Percentiles rank a stretch among this genome's conserved stretches.
phyloP scores from a whole-genome alignment of 1,140 invertebrate genomes.

The Caenorhabditis latens region DNA sequence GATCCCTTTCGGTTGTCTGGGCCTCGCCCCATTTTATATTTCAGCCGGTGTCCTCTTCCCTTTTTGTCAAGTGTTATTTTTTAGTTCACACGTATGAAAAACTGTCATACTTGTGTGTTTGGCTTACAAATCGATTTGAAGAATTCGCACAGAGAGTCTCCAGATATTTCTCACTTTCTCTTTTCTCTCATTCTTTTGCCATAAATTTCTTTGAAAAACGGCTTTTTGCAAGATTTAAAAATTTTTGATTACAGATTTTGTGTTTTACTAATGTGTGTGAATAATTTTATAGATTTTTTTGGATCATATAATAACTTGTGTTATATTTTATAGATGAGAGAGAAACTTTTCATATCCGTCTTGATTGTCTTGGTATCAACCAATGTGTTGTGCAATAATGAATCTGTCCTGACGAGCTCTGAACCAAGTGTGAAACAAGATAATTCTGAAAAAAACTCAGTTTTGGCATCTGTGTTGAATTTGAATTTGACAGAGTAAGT shows the following conservation, averaged over 20 bases:
- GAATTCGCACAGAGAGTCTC: no score
- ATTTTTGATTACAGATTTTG: no score
- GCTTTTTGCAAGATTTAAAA: not conserved
- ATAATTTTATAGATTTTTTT: no score
- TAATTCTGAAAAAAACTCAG: not conserved
- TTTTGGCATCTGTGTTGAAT: not conserved
- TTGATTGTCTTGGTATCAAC: no score
- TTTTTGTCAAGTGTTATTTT: not conserved
- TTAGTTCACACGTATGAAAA: not conserved
- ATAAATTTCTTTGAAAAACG: not conserved
- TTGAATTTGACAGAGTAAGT: constrained; percentile 14
- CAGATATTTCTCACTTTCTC: no score
- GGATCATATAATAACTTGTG: no score
- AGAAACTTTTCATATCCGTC: no score
- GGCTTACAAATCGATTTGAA: no score
- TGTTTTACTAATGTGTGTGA: no score
- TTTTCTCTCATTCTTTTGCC: not conserved
- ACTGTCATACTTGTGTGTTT: no score
- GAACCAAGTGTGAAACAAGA: not conserved
- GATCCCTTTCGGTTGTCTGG: constrained; percentile 42
- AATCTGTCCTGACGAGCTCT: not conserved
- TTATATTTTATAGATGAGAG: no score
- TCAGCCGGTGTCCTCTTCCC: not conserved
- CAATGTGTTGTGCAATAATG: no score
- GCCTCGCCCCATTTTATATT: not conserved